These are phyloP conservation scores for Corythornis vintsioides DNA, from an alignment of 2,113 vertebrate species.

Conservation along the genomic window DNA sequence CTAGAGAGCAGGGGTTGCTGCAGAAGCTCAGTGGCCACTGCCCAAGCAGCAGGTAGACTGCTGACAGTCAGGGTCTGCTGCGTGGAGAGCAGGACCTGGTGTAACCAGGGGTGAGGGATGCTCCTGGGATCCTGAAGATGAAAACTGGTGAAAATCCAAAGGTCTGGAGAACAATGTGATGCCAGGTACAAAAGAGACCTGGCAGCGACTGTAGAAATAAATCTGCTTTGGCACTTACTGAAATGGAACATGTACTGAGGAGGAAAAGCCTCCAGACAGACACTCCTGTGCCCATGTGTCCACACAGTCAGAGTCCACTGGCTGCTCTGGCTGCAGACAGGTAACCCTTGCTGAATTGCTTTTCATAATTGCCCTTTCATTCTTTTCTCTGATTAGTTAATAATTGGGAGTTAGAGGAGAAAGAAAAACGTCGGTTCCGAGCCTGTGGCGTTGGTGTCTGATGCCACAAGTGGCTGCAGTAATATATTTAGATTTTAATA, in stretches of 20 bases:
- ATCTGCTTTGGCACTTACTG: background rate
- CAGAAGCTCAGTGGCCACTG: background rate
- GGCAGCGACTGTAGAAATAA: background rate
- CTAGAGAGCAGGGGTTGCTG: background rate
- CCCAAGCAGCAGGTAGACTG: background rate
- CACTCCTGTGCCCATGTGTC: background rate
- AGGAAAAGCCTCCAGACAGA: background rate
- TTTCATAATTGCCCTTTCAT: background rate
- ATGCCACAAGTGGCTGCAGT: background rate
- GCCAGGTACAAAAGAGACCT: background rate
- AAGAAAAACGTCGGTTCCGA: background rate
- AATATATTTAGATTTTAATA: background rate
- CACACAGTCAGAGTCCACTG: background rate
- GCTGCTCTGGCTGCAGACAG: background rate
- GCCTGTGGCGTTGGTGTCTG: background rate
- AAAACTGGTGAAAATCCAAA: background rate
- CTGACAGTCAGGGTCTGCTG: background rate
- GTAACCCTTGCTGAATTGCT: background rate
- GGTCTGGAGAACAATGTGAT: background rate
- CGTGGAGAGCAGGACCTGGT: background rate
- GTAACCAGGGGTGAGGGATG: accelerated
- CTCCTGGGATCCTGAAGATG: background rate
- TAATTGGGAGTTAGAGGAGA: background rate
- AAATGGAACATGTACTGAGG: background rate
- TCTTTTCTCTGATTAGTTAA: background rate